Conservation (phyloP, 2,797 vertebrate genomes). For the Sciurus carolinensis region DNA sequence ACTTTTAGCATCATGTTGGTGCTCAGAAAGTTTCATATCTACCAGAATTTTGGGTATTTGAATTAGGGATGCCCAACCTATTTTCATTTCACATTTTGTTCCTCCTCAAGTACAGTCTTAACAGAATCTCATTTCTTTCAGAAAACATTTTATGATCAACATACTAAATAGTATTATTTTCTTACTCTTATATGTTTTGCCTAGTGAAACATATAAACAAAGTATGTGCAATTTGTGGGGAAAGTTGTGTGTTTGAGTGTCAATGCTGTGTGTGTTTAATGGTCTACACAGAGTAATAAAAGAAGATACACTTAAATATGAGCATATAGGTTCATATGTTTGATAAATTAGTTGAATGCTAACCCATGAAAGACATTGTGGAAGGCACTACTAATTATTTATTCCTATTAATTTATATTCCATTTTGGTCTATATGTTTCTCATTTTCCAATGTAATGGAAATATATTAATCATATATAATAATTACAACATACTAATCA, state of each 20-base stretch:
- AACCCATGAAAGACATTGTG: not conserved
- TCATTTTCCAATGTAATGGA: not conserved
- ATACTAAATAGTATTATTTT: not conserved
- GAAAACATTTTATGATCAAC: conserved; percentile 57
- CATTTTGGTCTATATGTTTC: conserved; percentile 1
- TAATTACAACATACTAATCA: conserved; percentile 28
- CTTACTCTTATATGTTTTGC: conserved; percentile 1
- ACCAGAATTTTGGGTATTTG: not conserved
- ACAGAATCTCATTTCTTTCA: conserved; percentile 37
- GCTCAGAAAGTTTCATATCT: not conserved
- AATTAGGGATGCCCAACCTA: not conserved
- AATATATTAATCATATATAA: not conserved
- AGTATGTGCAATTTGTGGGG: not conserved
- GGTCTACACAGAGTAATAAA: not conserved
- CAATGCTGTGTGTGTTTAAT: not conserved
- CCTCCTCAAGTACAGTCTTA: not conserved
- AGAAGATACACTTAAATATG: not conserved
- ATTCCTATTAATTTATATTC: not conserved
- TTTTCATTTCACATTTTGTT: conserved; percentile 31
- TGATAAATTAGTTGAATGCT: conserved; percentile 22
- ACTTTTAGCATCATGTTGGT: not conserved
- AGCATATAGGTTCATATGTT: not conserved
- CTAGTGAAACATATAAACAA: conserved; percentile 18
- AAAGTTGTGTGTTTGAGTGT: not conserved
- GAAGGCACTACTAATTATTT: not conserved